phyloP scores from a whole-genome alignment of 1,140 invertebrate genomes.

The Cydia pomonella region DNA sequence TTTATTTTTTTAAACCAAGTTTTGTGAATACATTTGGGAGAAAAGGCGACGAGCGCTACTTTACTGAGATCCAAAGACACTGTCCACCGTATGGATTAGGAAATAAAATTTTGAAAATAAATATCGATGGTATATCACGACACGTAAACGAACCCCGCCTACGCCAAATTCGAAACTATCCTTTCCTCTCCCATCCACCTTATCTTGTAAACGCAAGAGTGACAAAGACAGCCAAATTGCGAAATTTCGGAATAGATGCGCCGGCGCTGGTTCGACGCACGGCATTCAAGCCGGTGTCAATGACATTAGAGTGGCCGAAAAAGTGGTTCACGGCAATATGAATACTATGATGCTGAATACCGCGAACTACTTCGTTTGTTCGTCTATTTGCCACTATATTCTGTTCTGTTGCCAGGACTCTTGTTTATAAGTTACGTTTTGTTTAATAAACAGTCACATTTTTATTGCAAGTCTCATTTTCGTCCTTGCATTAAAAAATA shows the following conservation, averaged over 20 bases:
- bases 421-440: too few relatives aligned
- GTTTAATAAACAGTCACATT: too few relatives aligned
- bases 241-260: slow-evolving; percentile 12
- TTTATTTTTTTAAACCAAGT: too few relatives aligned
- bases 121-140: neutral
- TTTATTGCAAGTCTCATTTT: too few relatives aligned
- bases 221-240: neutral
- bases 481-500: too few relatives aligned
- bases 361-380: neutral
- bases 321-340: neutral
- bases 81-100: neutral
- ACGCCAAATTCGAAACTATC: neutral
- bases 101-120: neutral
- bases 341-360: neutral
- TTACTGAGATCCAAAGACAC: too few relatives aligned
- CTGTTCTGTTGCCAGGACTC: too few relatives aligned
- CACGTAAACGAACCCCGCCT: neutral
- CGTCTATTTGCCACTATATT: too few relatives aligned
- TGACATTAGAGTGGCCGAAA: slow-evolving; percentile 1
- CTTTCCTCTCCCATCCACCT: neutral
- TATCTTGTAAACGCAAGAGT: neutral
- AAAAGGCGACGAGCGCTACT: too few relatives aligned
- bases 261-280: neutral
- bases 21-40: too few relatives aligned
- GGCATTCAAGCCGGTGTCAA: neutral